Evolutionary conservation across 2,797 vertebrate genomes (phyloP), one percentile per base, ranked within the genome.

Genomic region (Pogonophryne albipinna): DNA sequence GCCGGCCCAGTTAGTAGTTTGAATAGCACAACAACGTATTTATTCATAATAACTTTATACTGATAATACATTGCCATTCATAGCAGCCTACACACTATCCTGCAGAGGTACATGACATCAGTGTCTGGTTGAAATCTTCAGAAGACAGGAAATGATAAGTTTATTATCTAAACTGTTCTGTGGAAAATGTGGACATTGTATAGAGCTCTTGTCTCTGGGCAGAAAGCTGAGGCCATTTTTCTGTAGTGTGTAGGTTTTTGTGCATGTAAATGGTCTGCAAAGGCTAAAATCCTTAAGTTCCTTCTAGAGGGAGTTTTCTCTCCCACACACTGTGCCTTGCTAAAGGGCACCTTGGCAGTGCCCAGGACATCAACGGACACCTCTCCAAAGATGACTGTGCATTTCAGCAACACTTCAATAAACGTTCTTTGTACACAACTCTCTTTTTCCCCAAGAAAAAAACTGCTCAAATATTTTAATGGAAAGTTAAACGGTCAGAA

Each of bases 61-160:
- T 69, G 68, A 87, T 69, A 77, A 85, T 71, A 82, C 80, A 85
- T 63, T 42, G 49, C 53, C 44, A 6, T 76, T 83, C 78, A 74
- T 76, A 69, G 34, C 79, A 67, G 44, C 42, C 62, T 63, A 44
- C 63, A 66, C 44, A 44, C 20, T 4, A 27, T 74, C 56, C 68
- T 46, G 52, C 56, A 61, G 58, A 38, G 60, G 65, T 16, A 72
- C 65, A 72, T 56, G 65, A 66, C 72, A 64, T 41, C 58, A 38
- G 23, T 3, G 47, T 59, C 55, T 62, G 76, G 2, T 42, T 66
- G 13, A 16, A 57, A 58, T 64, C 46, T 75, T 44, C 41, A 47
- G 13, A 34, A 63, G 65, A 66, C 23, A 45, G 4, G 2, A 56
- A 44, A 69, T 31, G 0, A 46, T 3, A 10, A 31, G 38, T 77